phyloP scores from a whole-genome alignment of 1,140 invertebrate species.

The Magallana ariakensis region DNA sequence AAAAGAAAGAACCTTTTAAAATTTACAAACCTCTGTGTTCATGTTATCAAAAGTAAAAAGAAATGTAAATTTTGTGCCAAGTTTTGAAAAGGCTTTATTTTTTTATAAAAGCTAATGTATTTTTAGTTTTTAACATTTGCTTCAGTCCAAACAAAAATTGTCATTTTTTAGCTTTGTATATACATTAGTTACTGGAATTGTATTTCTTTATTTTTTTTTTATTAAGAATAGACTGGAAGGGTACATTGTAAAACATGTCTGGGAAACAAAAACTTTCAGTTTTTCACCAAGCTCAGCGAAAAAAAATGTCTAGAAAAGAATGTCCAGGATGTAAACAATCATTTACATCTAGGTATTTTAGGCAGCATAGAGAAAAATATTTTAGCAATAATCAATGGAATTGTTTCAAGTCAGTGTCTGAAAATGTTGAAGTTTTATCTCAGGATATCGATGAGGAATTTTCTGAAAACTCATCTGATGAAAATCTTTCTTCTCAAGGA shows the following conservation, averaged over 20 bases:
- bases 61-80: constrained; percentile 12
- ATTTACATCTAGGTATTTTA: constrained; percentile 32
- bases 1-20: constrained; percentile 10
- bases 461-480: neutral
- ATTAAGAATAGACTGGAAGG: too few species aligned
- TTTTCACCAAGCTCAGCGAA: constrained; percentile 1
- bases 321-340: constrained; percentile 38
- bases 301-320: constrained; percentile 32
- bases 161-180: neutral
- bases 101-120: neutral
- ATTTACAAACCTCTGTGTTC: constrained; percentile 19
- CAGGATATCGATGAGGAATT: neutral
- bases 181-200: neutral
- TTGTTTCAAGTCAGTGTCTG: neutral
- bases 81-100: neutral
- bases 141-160: neutral
- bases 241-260: neutral
- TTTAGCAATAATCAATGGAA: constrained; percentile 9
- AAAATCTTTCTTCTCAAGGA: neutral
- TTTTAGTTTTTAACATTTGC: neutral
- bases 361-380: neutral
- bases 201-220: neutral
- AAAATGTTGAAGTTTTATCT: neutral
- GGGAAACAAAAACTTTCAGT: neutral
- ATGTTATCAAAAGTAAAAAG: neutral